These are phyloP conservation scores for Rhinoderma darwinii DNA, from an alignment of 2,113 vertebrate genomes.

Conservation along the genomic window DNA sequence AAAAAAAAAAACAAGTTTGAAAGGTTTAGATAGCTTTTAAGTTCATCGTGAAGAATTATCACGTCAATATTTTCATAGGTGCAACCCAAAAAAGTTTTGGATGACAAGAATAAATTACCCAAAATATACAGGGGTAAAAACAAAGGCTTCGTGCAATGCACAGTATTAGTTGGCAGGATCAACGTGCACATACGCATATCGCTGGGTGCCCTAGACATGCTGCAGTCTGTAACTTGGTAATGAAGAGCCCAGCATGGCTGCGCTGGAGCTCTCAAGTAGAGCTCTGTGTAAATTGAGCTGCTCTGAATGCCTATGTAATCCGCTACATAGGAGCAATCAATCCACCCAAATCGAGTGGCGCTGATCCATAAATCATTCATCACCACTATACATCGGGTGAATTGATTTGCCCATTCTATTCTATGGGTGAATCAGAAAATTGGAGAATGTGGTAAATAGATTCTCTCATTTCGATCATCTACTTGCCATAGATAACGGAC, in stretches of 20 bases:
- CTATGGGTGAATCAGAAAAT: not conserved
- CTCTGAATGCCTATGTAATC: not conserved
- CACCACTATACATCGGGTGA: not conserved
- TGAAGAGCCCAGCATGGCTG: not conserved
- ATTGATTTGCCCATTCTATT: not conserved
- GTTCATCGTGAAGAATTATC: not conserved
- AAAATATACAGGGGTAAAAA: no score
- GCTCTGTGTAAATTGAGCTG: not conserved
- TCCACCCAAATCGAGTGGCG: not conserved
- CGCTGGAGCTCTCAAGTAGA: not conserved
- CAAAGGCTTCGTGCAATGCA: no score
- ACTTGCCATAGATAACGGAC: not conserved
- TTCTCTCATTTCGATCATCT: not conserved
- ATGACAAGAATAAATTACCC: no score
- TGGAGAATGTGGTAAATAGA: not conserved
- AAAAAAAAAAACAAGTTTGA: no score
- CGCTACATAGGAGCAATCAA: not conserved
- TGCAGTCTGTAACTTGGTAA: not conserved
- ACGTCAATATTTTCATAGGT: not conserved
- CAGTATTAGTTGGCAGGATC: not conserved
- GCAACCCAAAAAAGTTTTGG: not conserved
- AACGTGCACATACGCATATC: not conserved
- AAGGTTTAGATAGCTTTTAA: no score
- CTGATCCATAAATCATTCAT: not conserved
- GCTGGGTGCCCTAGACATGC: not conserved